These are phyloP conservation scores for Gonioctena quinquepunctata DNA, from an alignment of 1,140 invertebrate genomes.

Conservation along the genomic window DNA sequence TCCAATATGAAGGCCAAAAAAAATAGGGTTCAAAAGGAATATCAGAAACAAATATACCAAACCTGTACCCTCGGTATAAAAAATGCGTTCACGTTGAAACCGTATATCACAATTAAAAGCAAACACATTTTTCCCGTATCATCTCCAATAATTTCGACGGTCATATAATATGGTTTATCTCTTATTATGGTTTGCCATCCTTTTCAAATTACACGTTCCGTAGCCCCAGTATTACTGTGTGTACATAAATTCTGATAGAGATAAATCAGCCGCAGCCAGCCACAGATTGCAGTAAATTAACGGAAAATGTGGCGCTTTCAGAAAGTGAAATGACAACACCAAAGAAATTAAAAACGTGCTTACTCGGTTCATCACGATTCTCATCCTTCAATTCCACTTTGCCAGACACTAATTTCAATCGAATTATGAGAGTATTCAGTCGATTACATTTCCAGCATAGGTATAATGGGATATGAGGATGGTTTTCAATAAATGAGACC, in stretches of 20 bases:
- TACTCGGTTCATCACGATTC: slow-evolving; percentile 19
- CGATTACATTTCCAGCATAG: slow-evolving; percentile 10
- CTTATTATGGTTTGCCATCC: slow-evolving; percentile 41
- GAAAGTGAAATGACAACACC: slow-evolving; percentile 40
- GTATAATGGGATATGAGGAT: slow-evolving; percentile 6
- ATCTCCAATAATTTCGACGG: not conserved
- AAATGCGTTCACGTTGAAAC: no score
- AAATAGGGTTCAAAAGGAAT: no score
- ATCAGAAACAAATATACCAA: no score
- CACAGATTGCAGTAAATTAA: slow-evolving; percentile 38
- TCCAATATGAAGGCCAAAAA: no score
- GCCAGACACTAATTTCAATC: slow-evolving; percentile 13
- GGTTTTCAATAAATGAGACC: not conserved
- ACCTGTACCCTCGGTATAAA: no score
- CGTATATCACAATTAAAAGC: no score
- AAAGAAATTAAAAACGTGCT: slow-evolving; percentile 48
- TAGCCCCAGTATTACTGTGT: slow-evolving; percentile 9
- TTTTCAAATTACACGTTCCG: slow-evolving; percentile 33
- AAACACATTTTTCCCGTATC: not conserved
- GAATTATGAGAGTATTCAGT: slow-evolving; percentile 21
- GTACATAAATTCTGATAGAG: slow-evolving; percentile 48
- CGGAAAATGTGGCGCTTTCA: slow-evolving; percentile 36
- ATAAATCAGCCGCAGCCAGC: slow-evolving; percentile 40
- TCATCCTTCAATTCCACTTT: slow-evolving; percentile 17
- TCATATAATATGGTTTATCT: slow-evolving; percentile 26